Base-by-base conservation (phyloP, 2,113 vertebrate species). In the Acrocephalus arundinaceus region DNA sequence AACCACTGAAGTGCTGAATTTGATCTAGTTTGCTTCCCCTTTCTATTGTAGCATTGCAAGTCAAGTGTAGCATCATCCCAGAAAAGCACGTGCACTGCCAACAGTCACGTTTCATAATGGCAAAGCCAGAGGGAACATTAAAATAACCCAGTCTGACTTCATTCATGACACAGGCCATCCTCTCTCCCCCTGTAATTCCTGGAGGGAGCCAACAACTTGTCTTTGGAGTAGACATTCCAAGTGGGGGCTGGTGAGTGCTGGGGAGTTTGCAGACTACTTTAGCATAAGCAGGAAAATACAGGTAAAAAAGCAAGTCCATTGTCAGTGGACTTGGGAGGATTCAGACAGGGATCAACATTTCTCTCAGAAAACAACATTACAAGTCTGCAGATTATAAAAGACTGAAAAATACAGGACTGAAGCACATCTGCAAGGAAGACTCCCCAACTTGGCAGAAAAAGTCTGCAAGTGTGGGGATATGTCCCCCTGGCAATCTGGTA, bases 1-100 rank as follows among this genome's bases (percentile, higher is more conserved):
- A 86, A 94, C 49, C 66, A 93, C 5, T 71, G 84, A 93, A 96
- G 62, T 96, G 94, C 92, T 90, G 63, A 62, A 62, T 65, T 94
- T 74, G 41, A 89, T 76, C 63, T 65, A 41, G 59, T 62, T 94
- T 93, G 61, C 83, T 95, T 82, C 59, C 77, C 87, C 73, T 57
- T 81, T 63, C 76, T 81, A 25, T 37, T 52, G 27, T 15, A 73
- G 89, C 77, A 59, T 17, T 71, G 57, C 73, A 91, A 88, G 35
- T 85, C 68, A 80, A 90, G 91, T 51, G 45, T 11, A 84, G 85
- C 52, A 61, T 86, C 82, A 88, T 41, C 68, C 72, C 77, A 67
- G 55, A 66, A 73, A 75, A 91, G 55, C 46, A 61, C 5, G 68
- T 90, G 79, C 73, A 35, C 73, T 86, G 65, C 70, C 76, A 80